Evolutionary conservation across 2,113 vertebrate species (phyloP).

Genomic region (Pygoscelis antarcticus): DNA sequence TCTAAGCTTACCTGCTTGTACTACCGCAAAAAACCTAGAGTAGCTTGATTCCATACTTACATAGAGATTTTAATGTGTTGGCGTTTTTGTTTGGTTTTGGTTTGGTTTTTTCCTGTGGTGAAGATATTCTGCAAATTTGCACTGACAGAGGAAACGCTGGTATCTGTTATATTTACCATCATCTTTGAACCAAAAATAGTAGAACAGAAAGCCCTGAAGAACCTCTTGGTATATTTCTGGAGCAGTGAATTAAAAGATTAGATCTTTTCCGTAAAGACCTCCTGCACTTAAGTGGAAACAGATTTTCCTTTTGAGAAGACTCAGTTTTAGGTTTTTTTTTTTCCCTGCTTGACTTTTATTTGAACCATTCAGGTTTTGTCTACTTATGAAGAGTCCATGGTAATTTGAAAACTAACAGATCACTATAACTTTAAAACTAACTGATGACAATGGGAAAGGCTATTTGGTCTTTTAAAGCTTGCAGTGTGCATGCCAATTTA

Average conservation of each 20-base stretch:
- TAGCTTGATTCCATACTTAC: background rate
- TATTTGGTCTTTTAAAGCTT: background rate
- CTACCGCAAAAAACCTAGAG: background rate
- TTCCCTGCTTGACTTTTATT: background rate
- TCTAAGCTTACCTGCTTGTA: background rate
- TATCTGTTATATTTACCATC: background rate
- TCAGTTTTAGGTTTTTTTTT: background rate
- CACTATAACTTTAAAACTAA: background rate
- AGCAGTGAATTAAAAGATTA: background rate
- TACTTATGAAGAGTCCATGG: background rate
- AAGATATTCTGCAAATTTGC: background rate
- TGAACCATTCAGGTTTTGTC: background rate
- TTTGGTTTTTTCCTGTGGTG: background rate
- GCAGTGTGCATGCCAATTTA: background rate
- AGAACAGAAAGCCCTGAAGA: constrained; percentile 19
- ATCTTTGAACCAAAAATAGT: constrained; percentile 29
- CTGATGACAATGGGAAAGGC: background rate
- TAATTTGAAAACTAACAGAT: background rate
- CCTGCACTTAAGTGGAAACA: constrained; percentile 22
- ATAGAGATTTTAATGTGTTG: background rate
- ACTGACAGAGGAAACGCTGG: background rate
- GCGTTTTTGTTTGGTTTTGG: background rate
- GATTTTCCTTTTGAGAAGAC: constrained; percentile 13
- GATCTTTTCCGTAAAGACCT: background rate
- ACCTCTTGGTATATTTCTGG: constrained; percentile 10